A percentile compares a stretch with the other conserved stretches of the same genome.
Conservation (phyloP, 2,888 invertebrate species). For the Teleogryllus oceanicus region DNA sequence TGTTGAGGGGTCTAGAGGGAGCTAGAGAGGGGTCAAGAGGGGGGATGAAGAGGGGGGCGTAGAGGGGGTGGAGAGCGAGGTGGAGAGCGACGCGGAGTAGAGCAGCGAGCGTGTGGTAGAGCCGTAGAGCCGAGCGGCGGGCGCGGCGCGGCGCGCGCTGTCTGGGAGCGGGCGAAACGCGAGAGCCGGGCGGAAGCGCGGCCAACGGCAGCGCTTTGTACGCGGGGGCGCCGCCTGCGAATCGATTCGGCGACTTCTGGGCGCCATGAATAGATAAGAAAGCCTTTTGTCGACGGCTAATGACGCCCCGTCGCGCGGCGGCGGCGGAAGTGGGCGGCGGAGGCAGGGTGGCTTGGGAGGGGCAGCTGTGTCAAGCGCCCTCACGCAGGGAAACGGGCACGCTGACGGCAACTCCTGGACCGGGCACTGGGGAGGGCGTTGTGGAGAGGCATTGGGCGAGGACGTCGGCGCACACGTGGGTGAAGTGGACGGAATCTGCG, state of each 20-base stretch:
- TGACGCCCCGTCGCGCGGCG: background rate
- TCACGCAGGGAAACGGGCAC: too few relatives aligned
- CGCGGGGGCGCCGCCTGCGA: background rate
- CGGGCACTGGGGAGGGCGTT: too few relatives aligned
- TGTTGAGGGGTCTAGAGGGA: too few relatives aligned
- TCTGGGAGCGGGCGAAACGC: background rate
- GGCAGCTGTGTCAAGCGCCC: too few relatives aligned
- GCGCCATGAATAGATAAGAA: conserved; percentile 10
- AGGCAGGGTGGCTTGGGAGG: too few relatives aligned
- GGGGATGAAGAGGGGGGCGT: background rate
- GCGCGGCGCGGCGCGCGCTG: background rate
- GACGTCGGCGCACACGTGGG: too few relatives aligned
- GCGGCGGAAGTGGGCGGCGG: too few relatives aligned
- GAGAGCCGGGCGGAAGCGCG: background rate
- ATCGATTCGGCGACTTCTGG: background rate
- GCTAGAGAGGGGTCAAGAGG: background rate
- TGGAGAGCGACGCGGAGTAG: background rate
- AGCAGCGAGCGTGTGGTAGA: background rate
- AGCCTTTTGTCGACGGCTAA: conserved; percentile 10
- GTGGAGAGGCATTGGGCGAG: too few relatives aligned
- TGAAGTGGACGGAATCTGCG: too few relatives aligned
- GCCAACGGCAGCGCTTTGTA: background rate
- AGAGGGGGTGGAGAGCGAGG: background rate
- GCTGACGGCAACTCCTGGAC: too few relatives aligned
- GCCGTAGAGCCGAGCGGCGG: background rate